Base-by-base conservation (phyloP, 23 tunicate species). In the Halocynthia roretzi region DNA sequence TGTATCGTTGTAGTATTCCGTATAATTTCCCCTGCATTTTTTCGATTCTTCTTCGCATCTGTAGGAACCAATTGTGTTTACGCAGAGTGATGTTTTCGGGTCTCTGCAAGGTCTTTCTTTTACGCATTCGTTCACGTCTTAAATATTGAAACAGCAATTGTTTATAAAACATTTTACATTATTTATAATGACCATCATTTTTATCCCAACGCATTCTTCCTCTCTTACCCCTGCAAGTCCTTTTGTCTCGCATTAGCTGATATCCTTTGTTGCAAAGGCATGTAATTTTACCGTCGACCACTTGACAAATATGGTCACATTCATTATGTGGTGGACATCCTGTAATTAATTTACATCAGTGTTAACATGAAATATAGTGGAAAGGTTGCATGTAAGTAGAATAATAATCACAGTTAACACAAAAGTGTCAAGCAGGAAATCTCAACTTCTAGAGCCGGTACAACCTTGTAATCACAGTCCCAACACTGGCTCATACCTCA, bases 41-140 rank as follows among this genome's bases (percentile, higher is more conserved):
- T 31, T 31, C 44, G 44, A 31, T 1, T 31, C 44, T 54, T 44
- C 63, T 56, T 74, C 78, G 63, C 78, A 74, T 50, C 56, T 15
- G 64, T 74, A 74, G 21, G 78, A 74, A 54, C 78, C 78, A 19
- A 54, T 18, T 5, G 78, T 74, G 56, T 74, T 74, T 5, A 74
- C 56, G 63, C 78, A 74, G 17, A 14, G 5, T 5, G 54, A 70
- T 9, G 54, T 70, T 10, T 74, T 21, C 44, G 44, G 44, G 5
- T 54, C 56, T 11, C 5, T 48, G 22, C 78, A 74, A 52, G 78
- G 78, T 12, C 20, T 54, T n/a, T 54, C 78, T 8, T 8, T 54
- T 53, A 8, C 56, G 56, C 78, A 74, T 56, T 74, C 78, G 56
- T 74, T 48, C 18, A 54, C 56, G 56, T 74, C 78, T 74, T 44